Conservation (phyloP, 2,888 invertebrate genomes). For the Hoplodrina ambigua region DNA sequence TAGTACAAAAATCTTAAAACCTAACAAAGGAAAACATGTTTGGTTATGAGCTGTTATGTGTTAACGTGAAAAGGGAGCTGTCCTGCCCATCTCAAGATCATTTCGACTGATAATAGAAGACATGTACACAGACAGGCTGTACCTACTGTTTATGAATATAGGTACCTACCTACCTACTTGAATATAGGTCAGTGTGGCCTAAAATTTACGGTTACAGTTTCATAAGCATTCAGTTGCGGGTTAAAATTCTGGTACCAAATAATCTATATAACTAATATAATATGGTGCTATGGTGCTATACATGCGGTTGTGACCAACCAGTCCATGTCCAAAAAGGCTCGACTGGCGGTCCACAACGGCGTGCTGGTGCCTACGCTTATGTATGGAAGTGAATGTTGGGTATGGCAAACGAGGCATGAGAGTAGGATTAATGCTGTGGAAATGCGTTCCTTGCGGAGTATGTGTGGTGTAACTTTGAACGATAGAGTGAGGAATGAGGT, state of each 20-base stretch:
- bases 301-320: no score
- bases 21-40: slow-evolving; percentile 19
- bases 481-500: no score
- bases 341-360: no score
- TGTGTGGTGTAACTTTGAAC: no score
- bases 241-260: not conserved
- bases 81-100: slow-evolving; percentile 56
- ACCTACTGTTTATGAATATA: slow-evolving; percentile 29
- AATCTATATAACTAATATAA: no score
- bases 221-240: slow-evolving; percentile 10
- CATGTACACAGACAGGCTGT: slow-evolving; percentile 27
- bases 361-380: no score
- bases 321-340: no score
- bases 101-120: slow-evolving; percentile 38
- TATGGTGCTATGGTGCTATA: no score
- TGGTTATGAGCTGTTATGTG: slow-evolving; percentile 11
- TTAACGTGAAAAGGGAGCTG: slow-evolving; percentile 37
- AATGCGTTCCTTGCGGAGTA: no score
- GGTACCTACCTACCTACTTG: not conserved
- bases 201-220: not conserved
- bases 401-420: no score
- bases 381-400: no score
- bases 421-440: no score
- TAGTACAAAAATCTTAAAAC: slow-evolving; percentile 15
- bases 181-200: slow-evolving; percentile 5